Percentiles rank a stretch among this genome's conserved stretches.
Evolutionary conservation across 2,113 vertebrate genomes (phyloP).

Genomic region (Toxotes jaculatrix): DNA sequence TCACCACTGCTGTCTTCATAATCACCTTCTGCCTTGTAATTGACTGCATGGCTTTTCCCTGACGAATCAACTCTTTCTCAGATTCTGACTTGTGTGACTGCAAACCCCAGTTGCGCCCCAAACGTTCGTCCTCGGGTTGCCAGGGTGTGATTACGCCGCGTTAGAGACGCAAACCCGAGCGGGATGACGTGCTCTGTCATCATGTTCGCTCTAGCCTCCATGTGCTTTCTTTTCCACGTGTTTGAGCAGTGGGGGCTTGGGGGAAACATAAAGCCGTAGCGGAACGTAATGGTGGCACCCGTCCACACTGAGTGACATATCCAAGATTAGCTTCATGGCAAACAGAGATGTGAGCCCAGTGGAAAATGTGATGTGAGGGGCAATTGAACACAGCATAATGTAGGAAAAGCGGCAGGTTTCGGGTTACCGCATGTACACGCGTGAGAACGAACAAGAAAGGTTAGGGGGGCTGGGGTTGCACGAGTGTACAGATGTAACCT

Average conservation of each 20-base stretch:
- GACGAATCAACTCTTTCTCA: conserved; percentile 28
- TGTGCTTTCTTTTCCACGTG: conserved; percentile 24
- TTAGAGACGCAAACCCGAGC: background rate
- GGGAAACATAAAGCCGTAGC: conserved; percentile 23
- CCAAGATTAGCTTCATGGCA: conserved; percentile 24
- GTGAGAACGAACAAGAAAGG: background rate
- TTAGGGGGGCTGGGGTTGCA: conserved; percentile 4
- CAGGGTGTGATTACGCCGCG: background rate
- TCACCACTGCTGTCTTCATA: conserved; percentile 4
- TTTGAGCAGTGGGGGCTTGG: conserved; percentile 33
- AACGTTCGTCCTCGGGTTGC: background rate
- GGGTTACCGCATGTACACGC: background rate
- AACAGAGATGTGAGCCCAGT: conserved; percentile 22
- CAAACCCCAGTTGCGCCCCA: conserved; percentile 55
- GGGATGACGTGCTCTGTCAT: conserved; percentile 23
- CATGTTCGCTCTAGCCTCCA: background rate
- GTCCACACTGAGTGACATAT: conserved; percentile 43
- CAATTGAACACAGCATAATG: conserved; percentile 9
- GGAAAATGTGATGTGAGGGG: conserved; percentile 60
- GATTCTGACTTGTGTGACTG: conserved; percentile 49
- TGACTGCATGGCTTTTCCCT: conserved; percentile 65
- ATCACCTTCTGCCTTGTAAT: conserved; percentile 3
- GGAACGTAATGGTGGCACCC: conserved; percentile 28
- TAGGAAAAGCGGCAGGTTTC: background rate
- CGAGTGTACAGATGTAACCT: background rate